Evolutionary conservation across 2,888 invertebrate genomes (phyloP).

Genomic region (Leptinotarsa peninsularis): DNA sequence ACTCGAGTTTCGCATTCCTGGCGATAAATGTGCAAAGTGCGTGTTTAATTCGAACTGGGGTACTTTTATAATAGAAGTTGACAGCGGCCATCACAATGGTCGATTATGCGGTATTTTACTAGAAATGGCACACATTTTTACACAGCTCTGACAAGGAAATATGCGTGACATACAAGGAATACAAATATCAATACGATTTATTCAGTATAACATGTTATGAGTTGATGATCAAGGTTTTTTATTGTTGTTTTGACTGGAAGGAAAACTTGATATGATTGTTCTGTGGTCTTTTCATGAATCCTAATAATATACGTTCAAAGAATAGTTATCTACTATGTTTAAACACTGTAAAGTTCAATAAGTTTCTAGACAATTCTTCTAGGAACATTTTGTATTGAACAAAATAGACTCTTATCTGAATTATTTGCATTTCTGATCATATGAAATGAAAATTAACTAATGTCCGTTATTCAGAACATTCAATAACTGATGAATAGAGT

Average conservation of each 20-base stretch:
- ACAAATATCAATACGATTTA: not conserved
- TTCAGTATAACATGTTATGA: not conserved
- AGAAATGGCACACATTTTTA: conserved; percentile 8
- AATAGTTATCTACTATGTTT: too few relatives aligned
- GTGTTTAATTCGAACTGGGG: conserved; percentile 23
- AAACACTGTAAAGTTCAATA: too few relatives aligned
- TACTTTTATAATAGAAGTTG: conserved; percentile 25
- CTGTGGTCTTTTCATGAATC: too few relatives aligned
- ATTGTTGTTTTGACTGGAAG: not conserved
- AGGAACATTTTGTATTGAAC: too few relatives aligned
- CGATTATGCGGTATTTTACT: conserved; percentile 29
- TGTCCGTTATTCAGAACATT: too few relatives aligned
- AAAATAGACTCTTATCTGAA: too few relatives aligned
- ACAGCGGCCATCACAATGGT: conserved; percentile 26
- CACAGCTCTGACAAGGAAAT: not conserved
- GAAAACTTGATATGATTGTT: not conserved
- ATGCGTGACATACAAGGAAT: conserved; percentile 8
- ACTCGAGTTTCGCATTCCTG: conserved; percentile 15
- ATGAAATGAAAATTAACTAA: too few relatives aligned
- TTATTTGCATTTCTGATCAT: too few relatives aligned
- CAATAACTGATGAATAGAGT: too few relatives aligned
- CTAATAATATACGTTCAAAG: too few relatives aligned
- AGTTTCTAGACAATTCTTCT: too few relatives aligned
- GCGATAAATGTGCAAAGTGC: conserved; percentile 26
- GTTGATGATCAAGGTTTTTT: not conserved